Evolutionary conservation across 1,140 invertebrate genomes (phyloP).

Genomic region (Lepeophtheirus salmonis): DNA sequence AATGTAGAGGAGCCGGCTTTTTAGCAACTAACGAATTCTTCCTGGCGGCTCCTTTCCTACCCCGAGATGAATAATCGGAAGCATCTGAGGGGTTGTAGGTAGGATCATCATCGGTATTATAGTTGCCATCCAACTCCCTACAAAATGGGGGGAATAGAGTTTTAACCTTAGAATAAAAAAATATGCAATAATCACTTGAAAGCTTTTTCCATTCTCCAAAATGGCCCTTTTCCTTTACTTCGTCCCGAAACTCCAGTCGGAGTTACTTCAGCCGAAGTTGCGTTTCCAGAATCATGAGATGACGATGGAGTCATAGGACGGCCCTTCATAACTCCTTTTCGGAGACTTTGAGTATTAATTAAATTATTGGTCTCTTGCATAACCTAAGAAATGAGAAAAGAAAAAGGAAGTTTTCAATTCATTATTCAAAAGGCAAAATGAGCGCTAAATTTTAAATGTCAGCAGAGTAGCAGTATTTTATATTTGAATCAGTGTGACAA

Average conservation of each 20-base stretch:
- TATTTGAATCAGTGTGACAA: too few species aligned
- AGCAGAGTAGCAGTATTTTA: too few species aligned
- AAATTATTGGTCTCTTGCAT: background rate
- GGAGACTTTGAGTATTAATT: background rate
- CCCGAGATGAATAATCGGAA: too few species aligned
- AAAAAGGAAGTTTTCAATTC: background rate
- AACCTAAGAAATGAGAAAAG: background rate
- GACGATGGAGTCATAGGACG: background rate
- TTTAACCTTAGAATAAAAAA: too few species aligned
- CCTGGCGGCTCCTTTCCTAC: background rate
- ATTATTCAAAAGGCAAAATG: too few species aligned
- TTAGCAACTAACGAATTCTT: background rate
- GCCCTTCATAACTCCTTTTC: background rate
- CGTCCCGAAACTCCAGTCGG: background rate
- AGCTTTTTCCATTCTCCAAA: background rate
- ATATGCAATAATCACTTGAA: background rate
- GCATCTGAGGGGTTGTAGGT: too few species aligned
- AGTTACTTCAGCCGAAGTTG: background rate
- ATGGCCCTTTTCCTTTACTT: background rate
- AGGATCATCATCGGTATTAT: too few species aligned
- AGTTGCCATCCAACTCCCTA: too few species aligned
- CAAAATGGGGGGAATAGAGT: too few species aligned
- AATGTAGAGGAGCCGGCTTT: background rate
- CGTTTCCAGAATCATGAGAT: background rate
- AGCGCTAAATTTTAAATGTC: background rate